Base-by-base conservation (phyloP, 2,797 vertebrate species). In the Protonibea diacanthus region DNA sequence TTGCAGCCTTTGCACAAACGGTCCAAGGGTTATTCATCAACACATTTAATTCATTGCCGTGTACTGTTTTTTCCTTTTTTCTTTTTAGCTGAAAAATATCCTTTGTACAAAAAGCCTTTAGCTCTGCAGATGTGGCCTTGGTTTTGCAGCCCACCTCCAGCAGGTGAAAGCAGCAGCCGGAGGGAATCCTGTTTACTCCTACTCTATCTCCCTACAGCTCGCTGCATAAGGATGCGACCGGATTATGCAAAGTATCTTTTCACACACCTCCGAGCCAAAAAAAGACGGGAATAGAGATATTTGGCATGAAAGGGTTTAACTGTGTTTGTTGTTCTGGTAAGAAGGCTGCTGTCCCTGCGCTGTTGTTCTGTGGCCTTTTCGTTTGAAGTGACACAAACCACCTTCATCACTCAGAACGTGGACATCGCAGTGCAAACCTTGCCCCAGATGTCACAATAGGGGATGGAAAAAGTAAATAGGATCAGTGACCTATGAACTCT, bases 231-330 rank as follows among this genome's bases (percentile, higher is more conserved):
- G 65, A 81, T 74, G 56, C 7, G 7, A 52, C 65, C n/a, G 84
- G 86, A 90, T 90, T 88, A 91, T 87, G 86, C 85, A 90, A 88
- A 90, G 55, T 72, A 6, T 74, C 59, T 83, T 68, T 74, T 57
- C 72, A 74, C 62, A 63, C 55, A 67, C 53, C 71, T 84, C 59
- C 74, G 74, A 73, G 81, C 20, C 1, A 77, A 65, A 53, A 53
- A 74, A 75, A 72, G 63, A 51, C 58, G 6, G 45, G 13, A 83
- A 69, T 55, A 38, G 69, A 88, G 85, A 81, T 81, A 27, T 84
- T 69, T 71, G 62, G 74, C 57, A 64, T 74, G 49, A 89, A 83
- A 86, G 68, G 60, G 53, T 76, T 75, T 79, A 73, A 87, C 84
- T 85, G 68, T 80, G 67, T 78, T 73, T 82, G 74, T 9, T 45